phyloP scores from a whole-genome alignment of 2,797 vertebrate genomes.

The Cetoscarus ocellatus region DNA sequence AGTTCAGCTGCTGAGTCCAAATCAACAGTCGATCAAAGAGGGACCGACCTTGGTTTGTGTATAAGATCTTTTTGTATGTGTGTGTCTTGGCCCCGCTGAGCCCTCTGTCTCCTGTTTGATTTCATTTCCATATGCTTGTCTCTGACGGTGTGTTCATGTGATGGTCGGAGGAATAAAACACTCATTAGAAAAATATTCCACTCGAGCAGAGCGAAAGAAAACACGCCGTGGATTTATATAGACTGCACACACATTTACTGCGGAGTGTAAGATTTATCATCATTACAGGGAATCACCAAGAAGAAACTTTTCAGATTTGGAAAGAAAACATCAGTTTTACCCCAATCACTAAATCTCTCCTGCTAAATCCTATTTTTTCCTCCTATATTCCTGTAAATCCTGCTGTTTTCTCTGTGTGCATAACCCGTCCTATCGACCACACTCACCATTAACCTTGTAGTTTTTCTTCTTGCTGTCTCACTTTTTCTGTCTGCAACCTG shows the following conservation, averaged over 20 bases:
- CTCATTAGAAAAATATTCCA: constrained; percentile 69
- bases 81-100: constrained; percentile 24
- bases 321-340: constrained; percentile 57
- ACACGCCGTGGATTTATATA: constrained; percentile 58
- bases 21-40: constrained; percentile 20
- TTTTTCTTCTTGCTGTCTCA: background rate
- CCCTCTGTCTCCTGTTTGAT: constrained; percentile 42
- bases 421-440: background rate
- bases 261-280: constrained; percentile 58
- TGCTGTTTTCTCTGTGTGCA: background rate
- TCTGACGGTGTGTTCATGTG: constrained; percentile 38
- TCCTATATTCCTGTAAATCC: constrained; percentile 25
- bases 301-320: constrained; percentile 61
- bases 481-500: background rate
- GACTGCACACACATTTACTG: constrained; percentile 29
- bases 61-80: background rate
- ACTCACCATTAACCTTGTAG: background rate
- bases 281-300: constrained; percentile 52
- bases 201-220: constrained; percentile 67
- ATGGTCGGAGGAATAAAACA: constrained; percentile 57
- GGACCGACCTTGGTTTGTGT: background rate
- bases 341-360: constrained; percentile 47
- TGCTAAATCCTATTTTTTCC: constrained; percentile 33
- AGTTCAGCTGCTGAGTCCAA: background rate
- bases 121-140: constrained; percentile 63